Evolutionary conservation across 2,888 invertebrate genomes (phyloP).

Genomic region (Drosophila kambysellisi): DNA sequence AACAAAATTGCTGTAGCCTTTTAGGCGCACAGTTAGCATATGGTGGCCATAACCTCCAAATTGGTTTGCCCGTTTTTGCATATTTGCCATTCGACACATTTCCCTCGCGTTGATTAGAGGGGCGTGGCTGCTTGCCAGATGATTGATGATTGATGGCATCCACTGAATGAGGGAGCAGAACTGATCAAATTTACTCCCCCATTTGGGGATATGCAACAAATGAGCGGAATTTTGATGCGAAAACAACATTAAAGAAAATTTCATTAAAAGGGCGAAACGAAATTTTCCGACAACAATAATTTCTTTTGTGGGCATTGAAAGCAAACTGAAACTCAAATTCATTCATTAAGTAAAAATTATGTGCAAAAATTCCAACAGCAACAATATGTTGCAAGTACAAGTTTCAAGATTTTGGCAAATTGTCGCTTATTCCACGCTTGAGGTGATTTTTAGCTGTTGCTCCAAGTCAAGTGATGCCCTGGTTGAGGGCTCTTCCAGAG

Average conservation of each 20-base stretch:
- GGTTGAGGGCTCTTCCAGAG: slow-evolving; percentile 29
- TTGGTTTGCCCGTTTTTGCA: slow-evolving; percentile 20
- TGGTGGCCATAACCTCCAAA: slow-evolving; percentile 40
- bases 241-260: background rate
- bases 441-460: slow-evolving; percentile 8
- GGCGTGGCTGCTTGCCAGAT: slow-evolving; percentile 32
- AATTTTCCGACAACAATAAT: background rate
- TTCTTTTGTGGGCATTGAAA: background rate
- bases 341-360: background rate
- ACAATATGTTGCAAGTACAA: background rate
- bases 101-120: slow-evolving; percentile 35
- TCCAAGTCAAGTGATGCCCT: background rate
- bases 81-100: slow-evolving; percentile 53
- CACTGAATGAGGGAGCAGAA: slow-evolving; percentile 4
- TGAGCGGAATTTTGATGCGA: background rate
- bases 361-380: slow-evolving; percentile 11
- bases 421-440: slow-evolving; percentile 2
- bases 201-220: slow-evolving; percentile 19
- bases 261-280: background rate
- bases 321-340: background rate
- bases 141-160: slow-evolving; percentile 67
- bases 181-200: slow-evolving; percentile 16
- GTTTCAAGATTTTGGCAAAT: slow-evolving; percentile 2
- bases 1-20: slow-evolving; percentile 76
- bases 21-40: slow-evolving; percentile 61